Base-by-base conservation (phyloP, 2,113 vertebrate species). In the Mohoua ochrocephala region DNA sequence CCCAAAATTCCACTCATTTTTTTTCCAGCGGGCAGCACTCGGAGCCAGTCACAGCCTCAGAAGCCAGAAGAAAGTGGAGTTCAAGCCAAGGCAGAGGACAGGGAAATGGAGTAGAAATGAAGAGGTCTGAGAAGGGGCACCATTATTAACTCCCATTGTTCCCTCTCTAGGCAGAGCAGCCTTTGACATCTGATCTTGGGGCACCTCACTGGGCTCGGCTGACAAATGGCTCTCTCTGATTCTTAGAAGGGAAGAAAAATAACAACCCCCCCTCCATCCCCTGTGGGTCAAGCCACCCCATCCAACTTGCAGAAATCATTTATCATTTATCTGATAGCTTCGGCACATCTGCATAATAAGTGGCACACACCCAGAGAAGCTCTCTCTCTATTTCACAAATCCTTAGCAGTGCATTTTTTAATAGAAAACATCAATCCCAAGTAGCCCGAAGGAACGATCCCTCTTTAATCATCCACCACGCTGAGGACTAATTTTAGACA, bases 361-460 rank as follows among this genome's bases (percentile, higher is more conserved):
- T 63, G 83, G 85, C 74, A 81, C 18, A 24, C 44, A 50, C 94
- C 60, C 94, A 59, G 59, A 87, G 53, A 87, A 33, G 84, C 91
- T 91, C 80, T 60, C 80, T 60, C 74, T 50, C 59, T 78, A 74
- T 96, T 96, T 93, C 94, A 92, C 52, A 69, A 91, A 95, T 69
- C 85, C 95, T 95, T 56, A 63, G 91, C 88, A 64, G 80, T 81
- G 95, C 68, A 37, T 88, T 96, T 97, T 96, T 94, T 86, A 97
- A 98, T 97, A 71, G 93, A 95, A 97, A 97, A 93, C 96, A 97
- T 97, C 94, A 95, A 94, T 98, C 61, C 95, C 84, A 9, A 79
- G 93, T 91, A 95, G 93, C 93, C 95, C 9, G 28, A 75, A 96
- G 95, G 96, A 95, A 93, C 24, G 77, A 96, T 57, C 89, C 86